Conservation (phyloP, 1,140 invertebrate species). For the Dendrolimus punctatus region DNA sequence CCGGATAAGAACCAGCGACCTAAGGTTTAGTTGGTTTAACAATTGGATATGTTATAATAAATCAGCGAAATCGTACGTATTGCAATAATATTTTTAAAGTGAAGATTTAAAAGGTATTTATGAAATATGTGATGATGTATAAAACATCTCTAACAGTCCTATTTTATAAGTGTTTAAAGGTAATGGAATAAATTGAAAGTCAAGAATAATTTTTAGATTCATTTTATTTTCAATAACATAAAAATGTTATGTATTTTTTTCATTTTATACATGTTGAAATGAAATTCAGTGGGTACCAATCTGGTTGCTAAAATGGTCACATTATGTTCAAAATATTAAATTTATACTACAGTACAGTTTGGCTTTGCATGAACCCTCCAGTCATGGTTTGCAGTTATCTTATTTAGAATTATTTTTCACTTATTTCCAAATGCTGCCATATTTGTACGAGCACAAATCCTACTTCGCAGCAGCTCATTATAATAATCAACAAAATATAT, state of each 20-base stretch:
- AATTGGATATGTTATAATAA: too few species aligned
- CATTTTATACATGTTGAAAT: slow-evolving; percentile 67
- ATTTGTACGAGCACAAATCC: slow-evolving; percentile 56
- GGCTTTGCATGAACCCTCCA: slow-evolving; percentile 44
- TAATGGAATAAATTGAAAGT: neutral
- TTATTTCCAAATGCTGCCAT: slow-evolving; percentile 68
- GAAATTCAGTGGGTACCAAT: slow-evolving; percentile 57
- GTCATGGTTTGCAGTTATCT: slow-evolving; percentile 41
- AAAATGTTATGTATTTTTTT: slow-evolving; percentile 72
- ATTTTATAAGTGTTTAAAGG: neutral
- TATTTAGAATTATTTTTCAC: slow-evolving; percentile 59
- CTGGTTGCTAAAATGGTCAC: slow-evolving; percentile 56
- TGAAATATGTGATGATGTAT: too few species aligned
- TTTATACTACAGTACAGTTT: slow-evolving; percentile 54
- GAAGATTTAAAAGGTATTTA: too few species aligned
- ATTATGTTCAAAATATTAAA: slow-evolving; percentile 48
- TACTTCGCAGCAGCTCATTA: slow-evolving; percentile 62
- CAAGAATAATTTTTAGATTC: slow-evolving; percentile 64
- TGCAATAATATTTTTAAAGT: too few species aligned
- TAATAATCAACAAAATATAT: slow-evolving; percentile 67
- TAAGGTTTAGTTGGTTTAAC: too few species aligned
- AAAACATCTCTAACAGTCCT: too few species aligned
- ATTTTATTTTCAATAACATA: slow-evolving; percentile 75
- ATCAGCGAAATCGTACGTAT: too few species aligned
- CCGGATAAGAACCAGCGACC: too few species aligned